Conservation (phyloP, 2,797 vertebrate genomes). For the Acanthiza pusilla region DNA sequence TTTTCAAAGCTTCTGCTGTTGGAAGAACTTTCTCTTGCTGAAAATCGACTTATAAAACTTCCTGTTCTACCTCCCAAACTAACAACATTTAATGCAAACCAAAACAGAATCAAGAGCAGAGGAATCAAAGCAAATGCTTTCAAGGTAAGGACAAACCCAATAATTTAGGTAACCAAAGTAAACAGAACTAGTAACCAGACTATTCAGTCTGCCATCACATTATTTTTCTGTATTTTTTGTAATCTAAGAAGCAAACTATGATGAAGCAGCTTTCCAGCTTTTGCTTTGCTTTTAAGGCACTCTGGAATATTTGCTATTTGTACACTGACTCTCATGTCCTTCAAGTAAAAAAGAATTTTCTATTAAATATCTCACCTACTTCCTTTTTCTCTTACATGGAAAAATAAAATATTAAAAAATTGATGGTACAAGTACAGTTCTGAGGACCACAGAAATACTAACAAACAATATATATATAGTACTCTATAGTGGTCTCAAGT, state of each 20-base stretch:
- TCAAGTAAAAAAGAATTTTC: neutral
- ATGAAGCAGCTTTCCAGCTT: neutral
- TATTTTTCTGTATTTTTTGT: neutral
- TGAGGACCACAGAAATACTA: neutral
- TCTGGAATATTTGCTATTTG: neutral
- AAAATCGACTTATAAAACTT: slow-evolving; percentile 88
- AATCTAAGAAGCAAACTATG: neutral
- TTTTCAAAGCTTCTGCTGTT: slow-evolving; percentile 87
- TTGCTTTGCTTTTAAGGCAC: neutral
- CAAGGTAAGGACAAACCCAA: slow-evolving; percentile 79
- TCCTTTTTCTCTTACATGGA: neutral
- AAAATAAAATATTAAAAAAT: neutral
- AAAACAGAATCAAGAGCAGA: slow-evolving; percentile 89
- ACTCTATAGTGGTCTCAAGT: neutral
- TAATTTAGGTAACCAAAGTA: neutral
- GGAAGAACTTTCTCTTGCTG: slow-evolving; percentile 90
- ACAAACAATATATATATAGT: neutral
- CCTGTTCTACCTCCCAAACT: slow-evolving; percentile 90
- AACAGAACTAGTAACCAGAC: neutral
- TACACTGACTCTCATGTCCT: neutral
- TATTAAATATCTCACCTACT: neutral
- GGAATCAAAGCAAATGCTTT: slow-evolving; percentile 93
- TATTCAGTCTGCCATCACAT: neutral
- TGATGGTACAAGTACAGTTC: neutral
- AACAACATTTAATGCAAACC: slow-evolving; percentile 87